Conservation (phyloP, 2,113 vertebrate species). For the Dasypus novemcinctus region DNA sequence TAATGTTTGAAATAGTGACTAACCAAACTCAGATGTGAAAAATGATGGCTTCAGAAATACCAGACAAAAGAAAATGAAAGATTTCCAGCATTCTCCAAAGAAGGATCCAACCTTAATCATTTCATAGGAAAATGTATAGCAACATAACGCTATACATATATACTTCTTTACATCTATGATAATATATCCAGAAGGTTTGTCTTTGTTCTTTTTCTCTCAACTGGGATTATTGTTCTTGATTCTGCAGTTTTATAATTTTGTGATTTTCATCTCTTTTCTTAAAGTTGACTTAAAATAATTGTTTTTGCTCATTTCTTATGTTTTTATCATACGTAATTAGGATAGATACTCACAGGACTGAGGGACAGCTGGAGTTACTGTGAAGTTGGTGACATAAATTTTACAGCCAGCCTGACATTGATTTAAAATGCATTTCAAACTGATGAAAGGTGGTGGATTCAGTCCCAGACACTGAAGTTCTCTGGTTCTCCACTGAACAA, state of each 20-base stretch:
- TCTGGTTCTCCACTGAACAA: conserved; percentile 56
- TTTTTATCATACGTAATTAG: conserved; percentile 17
- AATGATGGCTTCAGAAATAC: conserved; percentile 49
- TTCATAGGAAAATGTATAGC: not conserved
- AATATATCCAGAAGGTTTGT: not conserved
- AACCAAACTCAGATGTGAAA: conserved; percentile 75
- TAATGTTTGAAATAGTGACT: conserved; percentile 74
- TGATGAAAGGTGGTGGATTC: conserved; percentile 66
- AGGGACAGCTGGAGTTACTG: conserved; percentile 32
- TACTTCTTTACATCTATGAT: not conserved
- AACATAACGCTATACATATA: not conserved
- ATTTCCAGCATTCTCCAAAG: conserved; percentile 2
- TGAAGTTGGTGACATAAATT: conserved; percentile 57
- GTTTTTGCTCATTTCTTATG: conserved; percentile 36
- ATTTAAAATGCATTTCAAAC: conserved; percentile 68
- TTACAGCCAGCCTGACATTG: conserved; percentile 57
- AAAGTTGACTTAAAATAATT: conserved; percentile 17
- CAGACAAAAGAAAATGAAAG: conserved; percentile 64
- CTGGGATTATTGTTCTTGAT: not conserved
- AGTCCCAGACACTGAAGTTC: conserved; percentile 56
- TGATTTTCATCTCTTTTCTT: conserved; percentile 27
- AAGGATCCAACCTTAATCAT: conserved; percentile 29
- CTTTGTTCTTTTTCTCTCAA: not conserved
- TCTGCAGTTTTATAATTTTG: not conserved
- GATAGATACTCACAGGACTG: not conserved